Evolutionary conservation across 1,140 invertebrate species (phyloP).

Genomic region (Carposina sasakii): DNA sequence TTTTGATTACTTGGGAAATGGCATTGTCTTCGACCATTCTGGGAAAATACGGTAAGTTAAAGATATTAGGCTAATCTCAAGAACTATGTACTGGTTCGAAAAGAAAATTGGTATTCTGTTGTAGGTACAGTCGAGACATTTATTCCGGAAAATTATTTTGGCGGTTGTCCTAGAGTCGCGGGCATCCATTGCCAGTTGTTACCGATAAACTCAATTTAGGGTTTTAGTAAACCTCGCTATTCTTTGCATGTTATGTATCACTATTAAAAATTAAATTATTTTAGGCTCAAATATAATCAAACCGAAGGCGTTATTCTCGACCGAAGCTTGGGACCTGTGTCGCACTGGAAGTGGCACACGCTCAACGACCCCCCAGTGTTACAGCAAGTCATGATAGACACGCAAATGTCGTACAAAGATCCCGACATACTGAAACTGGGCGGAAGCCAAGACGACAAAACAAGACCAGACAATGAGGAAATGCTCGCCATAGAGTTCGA

Average conservation of each 20-base stretch:
- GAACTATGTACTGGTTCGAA: no score
- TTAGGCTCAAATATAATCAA: conserved; percentile 63
- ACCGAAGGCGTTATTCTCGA: conserved; percentile 64
- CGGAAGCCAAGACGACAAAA: conserved; percentile 28
- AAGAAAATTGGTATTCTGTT: no score
- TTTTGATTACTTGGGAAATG: conserved; percentile 6
- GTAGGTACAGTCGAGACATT: no score
- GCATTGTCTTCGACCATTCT: conserved; percentile 6
- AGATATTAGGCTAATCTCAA: no score
- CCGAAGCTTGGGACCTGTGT: conserved; percentile 46
- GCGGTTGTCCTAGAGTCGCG: no score
- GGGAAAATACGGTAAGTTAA: conserved; percentile 9
- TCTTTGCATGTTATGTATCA: no score
- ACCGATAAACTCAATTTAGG: no score
- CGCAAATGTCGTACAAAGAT: conserved; percentile 56
- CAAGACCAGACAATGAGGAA: conserved; percentile 49
- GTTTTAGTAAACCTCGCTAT: no score
- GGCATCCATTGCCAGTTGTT: no score
- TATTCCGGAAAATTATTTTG: no score
- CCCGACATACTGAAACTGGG: conserved; percentile 49
- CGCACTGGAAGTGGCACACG: conserved; percentile 65
- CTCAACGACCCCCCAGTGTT: conserved; percentile 61
- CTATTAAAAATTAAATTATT: conserved; percentile 11
- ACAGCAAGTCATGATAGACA: conserved; percentile 64
- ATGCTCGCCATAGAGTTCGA: conserved; percentile 64